Base-by-base conservation (phyloP, 92 coral and sea anemone genomes). In the Blastomussa wellsi region DNA sequence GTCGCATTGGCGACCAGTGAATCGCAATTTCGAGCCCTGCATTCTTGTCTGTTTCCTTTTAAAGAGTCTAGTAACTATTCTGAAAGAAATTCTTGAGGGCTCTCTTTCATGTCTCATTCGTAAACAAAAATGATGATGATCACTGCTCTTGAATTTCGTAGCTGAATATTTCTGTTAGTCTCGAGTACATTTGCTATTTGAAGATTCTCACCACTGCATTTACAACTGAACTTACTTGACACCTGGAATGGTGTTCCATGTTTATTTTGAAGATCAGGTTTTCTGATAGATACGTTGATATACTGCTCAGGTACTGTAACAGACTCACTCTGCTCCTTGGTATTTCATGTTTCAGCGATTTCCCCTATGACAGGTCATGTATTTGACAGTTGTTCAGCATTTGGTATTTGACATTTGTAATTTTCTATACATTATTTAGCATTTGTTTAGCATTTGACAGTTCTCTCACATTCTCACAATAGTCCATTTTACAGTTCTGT, bases 21-120 rank as follows among this genome's bases (percentile, higher is more conserved):
- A n/a, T n/a, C n/a, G n/a, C n/a, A n/a, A n/a, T n/a, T n/a, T n/a
- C n/a, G n/a, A n/a, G n/a, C n/a, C n/a, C n/a, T n/a, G n/a, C n/a
- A n/a, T 64, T 19, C 84, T 60, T 64, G 26, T 20, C 64, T 41
- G 47, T 65, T 20, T 64, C 51, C 74, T 80, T 60, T 36, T 59
- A 55, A 55, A 20, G 31, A 79, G 83, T 79, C 51, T 79, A 38
- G 70, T 78, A 53, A 78, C 83, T 33, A 57, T 79, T 35, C 72
- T 79, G 74, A 22, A 80, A 36, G 84, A 64, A 57, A 80, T 80
- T 57, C 84, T 80, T 29, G 74, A 64, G 19, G 84, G 84, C 62
- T 80, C 59, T 80, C 75, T 80, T 32, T 80, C 75, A n/a, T n/a
- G n/a, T n/a, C n/a, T n/a, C n/a, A n/a, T n/a, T n/a, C n/a, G n/a